phyloP scores from a whole-genome alignment of 2,113 vertebrate genomes.

The Pangasianodon gigas region DNA sequence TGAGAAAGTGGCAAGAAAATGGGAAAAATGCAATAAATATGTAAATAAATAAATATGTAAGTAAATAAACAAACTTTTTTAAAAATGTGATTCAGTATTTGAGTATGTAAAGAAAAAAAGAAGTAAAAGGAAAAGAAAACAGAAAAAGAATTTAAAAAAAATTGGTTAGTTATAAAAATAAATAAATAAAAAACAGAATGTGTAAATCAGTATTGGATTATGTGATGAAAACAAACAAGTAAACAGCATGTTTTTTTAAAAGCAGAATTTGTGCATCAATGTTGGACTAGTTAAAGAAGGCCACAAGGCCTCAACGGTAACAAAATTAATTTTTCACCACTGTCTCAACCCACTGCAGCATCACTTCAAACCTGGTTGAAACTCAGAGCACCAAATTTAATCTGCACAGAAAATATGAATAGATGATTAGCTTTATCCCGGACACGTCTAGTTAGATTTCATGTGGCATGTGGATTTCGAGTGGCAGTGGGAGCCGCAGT shows the following conservation, averaged over 20 bases:
- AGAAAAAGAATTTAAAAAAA: background rate
- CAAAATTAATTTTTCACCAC: too few species aligned
- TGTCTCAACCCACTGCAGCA: background rate
- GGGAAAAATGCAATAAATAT: background rate
- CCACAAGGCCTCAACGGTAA: background rate
- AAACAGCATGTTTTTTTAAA: background rate
- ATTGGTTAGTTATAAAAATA: background rate
- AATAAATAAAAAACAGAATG: background rate
- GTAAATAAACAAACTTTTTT: background rate
- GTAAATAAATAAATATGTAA: background rate
- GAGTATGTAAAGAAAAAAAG: background rate
- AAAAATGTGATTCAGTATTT: background rate
- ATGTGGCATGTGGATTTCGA: too few species aligned
- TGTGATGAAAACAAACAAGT: background rate
- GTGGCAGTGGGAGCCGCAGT: background rate
- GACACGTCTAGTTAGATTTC: background rate
- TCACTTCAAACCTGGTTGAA: background rate
- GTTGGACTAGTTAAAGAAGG: background rate
- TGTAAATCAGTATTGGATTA: background rate
- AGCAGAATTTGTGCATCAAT: background rate
- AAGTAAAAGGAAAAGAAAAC: background rate
- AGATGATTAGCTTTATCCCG: slow-evolving; percentile 7
- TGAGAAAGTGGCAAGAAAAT: background rate
- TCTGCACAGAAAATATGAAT: background rate
- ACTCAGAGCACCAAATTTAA: background rate